Evolutionary conservation across 2,113 vertebrate species (phyloP).

Genomic region (Ammodytes dubius): DNA sequence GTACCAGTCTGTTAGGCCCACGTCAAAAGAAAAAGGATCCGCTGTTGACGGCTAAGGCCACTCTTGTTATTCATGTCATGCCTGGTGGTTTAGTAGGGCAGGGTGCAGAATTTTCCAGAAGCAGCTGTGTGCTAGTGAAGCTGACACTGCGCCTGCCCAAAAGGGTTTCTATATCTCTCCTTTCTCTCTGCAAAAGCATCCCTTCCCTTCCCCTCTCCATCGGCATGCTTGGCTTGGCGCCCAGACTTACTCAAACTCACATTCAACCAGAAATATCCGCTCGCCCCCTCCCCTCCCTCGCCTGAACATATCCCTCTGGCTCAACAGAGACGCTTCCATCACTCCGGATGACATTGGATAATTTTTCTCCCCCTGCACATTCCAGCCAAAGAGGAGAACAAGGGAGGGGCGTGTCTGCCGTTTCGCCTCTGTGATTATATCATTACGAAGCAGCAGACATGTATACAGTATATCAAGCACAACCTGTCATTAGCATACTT

Average conservation of each 20-base stretch:
- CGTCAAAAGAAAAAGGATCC: slow-evolving; percentile 79
- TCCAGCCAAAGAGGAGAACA: slow-evolving; percentile 75
- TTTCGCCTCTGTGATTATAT: slow-evolving; percentile 90
- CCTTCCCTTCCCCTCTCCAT: slow-evolving; percentile 74
- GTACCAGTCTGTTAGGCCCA: slow-evolving; percentile 76
- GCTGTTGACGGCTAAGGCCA: slow-evolving; percentile 71
- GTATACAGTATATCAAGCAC: slow-evolving; percentile 87
- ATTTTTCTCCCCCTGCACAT: slow-evolving; percentile 83
- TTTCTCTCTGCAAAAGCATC: slow-evolving; percentile 42
- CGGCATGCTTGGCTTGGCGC: slow-evolving; percentile 89
- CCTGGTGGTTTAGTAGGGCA: slow-evolving; percentile 90
- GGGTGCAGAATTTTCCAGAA: slow-evolving; percentile 96
- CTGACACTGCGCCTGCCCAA: slow-evolving; percentile 88
- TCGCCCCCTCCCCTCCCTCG: slow-evolving; percentile 52
- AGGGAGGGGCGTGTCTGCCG: slow-evolving; percentile 74
- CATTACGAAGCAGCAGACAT: slow-evolving; percentile 93
- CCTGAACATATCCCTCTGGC: slow-evolving; percentile 88
- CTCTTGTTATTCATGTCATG: slow-evolving; percentile 89
- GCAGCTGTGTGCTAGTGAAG: slow-evolving; percentile 92
- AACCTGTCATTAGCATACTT: slow-evolving; percentile 92
- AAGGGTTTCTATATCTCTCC: slow-evolving; percentile 75
- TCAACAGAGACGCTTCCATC: slow-evolving; percentile 90
- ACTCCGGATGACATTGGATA: slow-evolving; percentile 89
- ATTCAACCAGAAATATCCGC: slow-evolving; percentile 84
- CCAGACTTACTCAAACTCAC: slow-evolving; percentile 89